A percentile compares a stretch with the other conserved stretches of the same genome.
Conservation (phyloP, 2,113 vertebrate genomes). For the Eurypyga helias region DNA sequence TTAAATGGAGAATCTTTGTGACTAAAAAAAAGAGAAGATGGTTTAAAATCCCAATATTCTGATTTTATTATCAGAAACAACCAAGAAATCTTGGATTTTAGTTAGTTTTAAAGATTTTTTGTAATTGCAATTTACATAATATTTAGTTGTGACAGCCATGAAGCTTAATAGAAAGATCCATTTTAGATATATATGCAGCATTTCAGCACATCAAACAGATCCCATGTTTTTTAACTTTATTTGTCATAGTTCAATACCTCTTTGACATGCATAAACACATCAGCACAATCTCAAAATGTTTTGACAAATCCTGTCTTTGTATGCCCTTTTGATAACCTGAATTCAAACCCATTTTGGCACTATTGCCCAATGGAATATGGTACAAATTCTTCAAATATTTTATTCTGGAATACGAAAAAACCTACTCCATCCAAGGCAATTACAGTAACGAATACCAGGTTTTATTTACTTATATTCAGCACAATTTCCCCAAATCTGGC, state of each 20-base stretch:
- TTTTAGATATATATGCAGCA: background rate
- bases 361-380: background rate
- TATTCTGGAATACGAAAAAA: background rate
- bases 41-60: background rate
- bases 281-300: background rate
- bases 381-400: background rate
- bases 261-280: conserved; percentile 5
- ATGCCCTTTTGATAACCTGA: background rate
- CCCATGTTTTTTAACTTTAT: background rate
- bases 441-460: background rate
- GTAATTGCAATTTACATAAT: background rate
- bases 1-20: background rate
- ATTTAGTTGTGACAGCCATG: background rate
- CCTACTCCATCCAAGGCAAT: background rate
- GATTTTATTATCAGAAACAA: background rate
- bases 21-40: background rate
- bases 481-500: background rate
- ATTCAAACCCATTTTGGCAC: background rate
- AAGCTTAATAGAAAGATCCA: background rate
- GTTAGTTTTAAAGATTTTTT: background rate
- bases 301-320: background rate
- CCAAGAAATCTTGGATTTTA: background rate
- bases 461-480: background rate
- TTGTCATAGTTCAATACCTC: background rate
- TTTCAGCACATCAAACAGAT: background rate